Base-by-base conservation (phyloP, 2,113 vertebrate genomes). In the Monopterus albus region DNA sequence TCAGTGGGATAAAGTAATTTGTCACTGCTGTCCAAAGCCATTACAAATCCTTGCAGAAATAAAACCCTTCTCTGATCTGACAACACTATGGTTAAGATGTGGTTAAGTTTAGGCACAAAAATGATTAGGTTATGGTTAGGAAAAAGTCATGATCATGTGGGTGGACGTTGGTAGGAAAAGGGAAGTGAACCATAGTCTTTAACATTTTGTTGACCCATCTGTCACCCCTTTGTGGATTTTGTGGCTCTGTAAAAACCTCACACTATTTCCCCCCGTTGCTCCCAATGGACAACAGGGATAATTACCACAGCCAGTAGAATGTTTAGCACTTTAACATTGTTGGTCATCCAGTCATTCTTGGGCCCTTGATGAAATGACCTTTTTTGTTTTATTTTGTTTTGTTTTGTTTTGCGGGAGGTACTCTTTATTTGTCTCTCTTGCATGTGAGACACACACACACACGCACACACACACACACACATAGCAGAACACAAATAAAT, bases 401-500 rank as follows among this genome's bases (percentile, higher is more conserved):
- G 5, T 31, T 5, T 31, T n/a, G n/a, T 31, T 31, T 31, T 31
- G 29, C 5, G 29, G 8, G 29, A 31, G 5, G n/a, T 31, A 31
- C 29, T 6, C 8, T 31, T 6, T n/a, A n/a, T n/a, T n/a, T n/a
- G n/a, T n/a, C n/a, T n/a, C n/a, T n/a, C n/a, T n/a, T n/a, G n/a
- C n/a, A n/a, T n/a, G n/a, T n/a, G n/a, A n/a, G n/a, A n/a, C n/a
- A n/a, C n/a, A n/a, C n/a, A n/a, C n/a, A n/a, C n/a, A n/a, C n/a
- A n/a, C n/a, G n/a, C n/a, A n/a, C n/a, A n/a, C n/a, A n/a, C n/a
- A n/a, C n/a, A n/a, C n/a, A n/a, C n/a, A n/a, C n/a, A n/a, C n/a
- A n/a, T n/a, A n/a, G n/a, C n/a, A n/a, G n/a, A n/a, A n/a, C 40
- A 57, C 56, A 62, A 26, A 52, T 36, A 64, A 26, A 13, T 21